phyloP scores from a whole-genome alignment of 1,140 invertebrate genomes.

The Ditylenchus dipsaci region DNA sequence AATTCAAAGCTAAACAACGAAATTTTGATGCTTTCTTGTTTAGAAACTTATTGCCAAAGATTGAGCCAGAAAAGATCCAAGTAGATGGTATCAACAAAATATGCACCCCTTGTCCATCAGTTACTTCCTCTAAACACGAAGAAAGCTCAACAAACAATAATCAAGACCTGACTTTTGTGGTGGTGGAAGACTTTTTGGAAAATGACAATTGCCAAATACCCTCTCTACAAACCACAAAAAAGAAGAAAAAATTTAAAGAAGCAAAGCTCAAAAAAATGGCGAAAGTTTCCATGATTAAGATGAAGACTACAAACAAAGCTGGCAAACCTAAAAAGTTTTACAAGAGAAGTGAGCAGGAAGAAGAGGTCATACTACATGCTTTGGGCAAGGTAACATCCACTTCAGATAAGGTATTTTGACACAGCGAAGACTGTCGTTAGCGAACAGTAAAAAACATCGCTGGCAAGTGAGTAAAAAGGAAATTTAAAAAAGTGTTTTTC shows the following conservation, averaged over 20 bases:
- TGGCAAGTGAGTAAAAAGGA: no score
- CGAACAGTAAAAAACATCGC: no score
- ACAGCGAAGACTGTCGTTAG: no score
- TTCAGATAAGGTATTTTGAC: no score
- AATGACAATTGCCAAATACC: neutral
- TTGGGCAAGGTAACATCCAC: neutral
- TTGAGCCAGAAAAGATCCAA: no score
- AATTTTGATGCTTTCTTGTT: no score
- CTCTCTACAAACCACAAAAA: neutral
- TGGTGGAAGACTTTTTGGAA: neutral
- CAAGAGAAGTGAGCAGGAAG: neutral
- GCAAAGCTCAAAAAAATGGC: neutral
- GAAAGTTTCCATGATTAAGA: neutral
- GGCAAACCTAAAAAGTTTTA: neutral
- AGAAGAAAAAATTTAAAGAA: neutral
- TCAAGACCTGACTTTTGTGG: neutral
- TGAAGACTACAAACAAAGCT: neutral
- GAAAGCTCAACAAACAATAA: neutral
- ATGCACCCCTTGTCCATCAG: neutral
- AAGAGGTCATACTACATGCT: neutral
- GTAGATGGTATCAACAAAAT: no score
- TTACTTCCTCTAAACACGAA: neutral
- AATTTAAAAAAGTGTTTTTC: no score
- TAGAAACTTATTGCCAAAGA: no score
- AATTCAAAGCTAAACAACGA: no score